phyloP scores from a whole-genome alignment of 1,140 invertebrate species.

The Brachystomella parvula region DNA sequence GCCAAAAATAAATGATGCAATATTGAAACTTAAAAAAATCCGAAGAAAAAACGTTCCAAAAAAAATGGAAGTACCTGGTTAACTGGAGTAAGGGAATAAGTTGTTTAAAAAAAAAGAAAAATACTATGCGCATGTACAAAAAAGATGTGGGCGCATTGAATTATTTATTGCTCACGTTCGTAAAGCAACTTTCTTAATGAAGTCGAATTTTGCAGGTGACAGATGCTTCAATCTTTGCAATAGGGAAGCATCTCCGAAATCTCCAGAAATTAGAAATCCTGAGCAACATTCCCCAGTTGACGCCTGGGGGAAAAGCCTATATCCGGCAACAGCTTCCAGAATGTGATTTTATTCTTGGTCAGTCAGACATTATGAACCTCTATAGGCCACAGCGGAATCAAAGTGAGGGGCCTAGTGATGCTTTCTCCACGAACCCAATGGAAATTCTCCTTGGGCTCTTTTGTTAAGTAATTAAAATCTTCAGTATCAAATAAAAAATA shows the following conservation, averaged over 20 bases:
- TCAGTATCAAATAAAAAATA: neutral
- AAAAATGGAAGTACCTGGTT: too few relatives aligned
- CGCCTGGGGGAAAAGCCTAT: neutral
- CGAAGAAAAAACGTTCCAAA: too few relatives aligned
- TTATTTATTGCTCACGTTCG: too few relatives aligned
- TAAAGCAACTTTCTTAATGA: neutral
- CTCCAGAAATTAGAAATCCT: conserved; percentile 1
- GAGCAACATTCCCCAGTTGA: conserved; percentile 9
- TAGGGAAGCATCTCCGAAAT: neutral
- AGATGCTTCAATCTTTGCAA: neutral
- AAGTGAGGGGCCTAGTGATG: neutral
- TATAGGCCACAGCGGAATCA: neutral
- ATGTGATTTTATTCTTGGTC: conserved; percentile 8
- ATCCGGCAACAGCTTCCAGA: neutral
- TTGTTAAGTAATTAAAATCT: neutral
- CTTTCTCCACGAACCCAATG: neutral
- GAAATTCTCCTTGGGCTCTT: neutral
- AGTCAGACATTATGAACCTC: neutral
- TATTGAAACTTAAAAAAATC: too few relatives aligned
- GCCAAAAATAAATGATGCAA: too few relatives aligned
- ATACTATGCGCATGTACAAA: too few relatives aligned
- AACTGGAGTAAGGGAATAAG: too few relatives aligned
- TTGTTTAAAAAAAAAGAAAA: too few relatives aligned
- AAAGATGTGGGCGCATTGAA: too few relatives aligned
- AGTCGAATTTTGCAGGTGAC: conserved; percentile 3